Evolutionary conservation across 2,888 invertebrate species (phyloP).

Genomic region (Zygaena filipendulae): DNA sequence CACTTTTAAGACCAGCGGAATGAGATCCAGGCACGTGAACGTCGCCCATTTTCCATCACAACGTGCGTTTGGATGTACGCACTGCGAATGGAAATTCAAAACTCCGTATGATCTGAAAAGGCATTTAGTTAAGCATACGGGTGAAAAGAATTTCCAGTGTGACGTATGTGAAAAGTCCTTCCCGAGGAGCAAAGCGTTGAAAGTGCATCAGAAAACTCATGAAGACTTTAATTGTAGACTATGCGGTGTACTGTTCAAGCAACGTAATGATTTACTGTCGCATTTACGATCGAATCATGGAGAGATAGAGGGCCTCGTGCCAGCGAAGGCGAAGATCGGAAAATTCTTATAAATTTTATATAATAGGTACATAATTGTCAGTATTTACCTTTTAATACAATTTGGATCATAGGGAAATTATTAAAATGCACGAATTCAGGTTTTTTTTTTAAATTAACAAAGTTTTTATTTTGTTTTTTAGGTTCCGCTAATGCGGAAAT

Average conservation of each 20-base stretch:
- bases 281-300: slow-evolving; percentile 31
- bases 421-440: not conserved
- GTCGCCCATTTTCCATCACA: slow-evolving; percentile 42
- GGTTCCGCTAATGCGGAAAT: slow-evolving; percentile 42
- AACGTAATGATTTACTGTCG: slow-evolving; percentile 25
- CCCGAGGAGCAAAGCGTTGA: slow-evolving; percentile 35
- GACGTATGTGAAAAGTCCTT: slow-evolving; percentile 42
- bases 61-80: slow-evolving; percentile 33
- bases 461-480: slow-evolving; percentile 24
- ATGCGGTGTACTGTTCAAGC: slow-evolving; percentile 33
- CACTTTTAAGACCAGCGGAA: slow-evolving; percentile 49
- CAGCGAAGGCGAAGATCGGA: slow-evolving; percentile 4
- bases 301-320: slow-evolving; percentile 24
- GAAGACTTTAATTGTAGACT: slow-evolving; percentile 37
- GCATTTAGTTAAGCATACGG: slow-evolving; percentile 47
- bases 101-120: slow-evolving; percentile 48
- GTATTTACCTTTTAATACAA: no score
- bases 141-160: slow-evolving; percentile 42
- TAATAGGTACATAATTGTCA: no score
- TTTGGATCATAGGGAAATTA: no score
- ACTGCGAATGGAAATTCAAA: slow-evolving; percentile 48
- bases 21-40: slow-evolving; percentile 39
- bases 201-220: slow-evolving; percentile 42
- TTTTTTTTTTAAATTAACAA: no score
- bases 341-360: no score